phyloP scores from a whole-genome alignment of 2,113 vertebrate genomes.

The Thunnus thynnus region DNA sequence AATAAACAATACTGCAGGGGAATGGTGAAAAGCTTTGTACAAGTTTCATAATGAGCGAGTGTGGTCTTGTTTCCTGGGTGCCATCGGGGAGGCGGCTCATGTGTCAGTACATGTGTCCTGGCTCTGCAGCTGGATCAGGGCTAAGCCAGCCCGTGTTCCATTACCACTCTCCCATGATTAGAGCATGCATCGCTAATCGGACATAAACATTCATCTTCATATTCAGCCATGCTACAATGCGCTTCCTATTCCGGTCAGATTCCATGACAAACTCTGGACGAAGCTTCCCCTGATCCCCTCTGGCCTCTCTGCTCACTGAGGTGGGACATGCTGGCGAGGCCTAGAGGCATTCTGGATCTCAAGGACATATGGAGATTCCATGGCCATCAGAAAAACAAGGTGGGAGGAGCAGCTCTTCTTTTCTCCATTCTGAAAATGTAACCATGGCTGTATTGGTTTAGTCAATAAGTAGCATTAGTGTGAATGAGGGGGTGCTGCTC shows the following conservation, averaged over 20 bases:
- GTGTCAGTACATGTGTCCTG: conserved; percentile 71
- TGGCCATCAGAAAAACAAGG: conserved; percentile 13
- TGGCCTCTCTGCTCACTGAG: conserved; percentile 45
- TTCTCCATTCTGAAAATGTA: background rate
- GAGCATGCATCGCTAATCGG: conserved; percentile 80
- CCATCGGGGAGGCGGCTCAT: conserved; percentile 49
- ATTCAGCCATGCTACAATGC: conserved; percentile 63
- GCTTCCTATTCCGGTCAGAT: conserved; percentile 71
- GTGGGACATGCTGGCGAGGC: conserved; percentile 40
- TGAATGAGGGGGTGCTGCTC: too few species aligned
- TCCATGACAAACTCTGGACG: conserved; percentile 52
- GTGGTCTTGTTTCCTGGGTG: conserved; percentile 47
- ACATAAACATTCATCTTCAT: conserved; percentile 81
- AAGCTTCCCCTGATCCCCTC: conserved; percentile 70
- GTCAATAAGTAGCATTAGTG: background rate
- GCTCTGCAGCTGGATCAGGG: conserved; percentile 72
- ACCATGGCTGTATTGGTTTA: background rate
- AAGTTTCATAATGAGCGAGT: conserved; percentile 2
- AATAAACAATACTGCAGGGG: background rate
- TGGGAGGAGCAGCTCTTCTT: background rate
- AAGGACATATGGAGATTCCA: conserved; percentile 53
- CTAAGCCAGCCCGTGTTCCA: conserved; percentile 74
- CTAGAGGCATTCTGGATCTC: conserved; percentile 16
- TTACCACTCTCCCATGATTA: conserved; percentile 81
- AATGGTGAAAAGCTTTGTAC: background rate